Percentiles rank a stretch among this genome's conserved stretches.
phyloP scores from a whole-genome alignment of 2,888 invertebrate genomes.

The Andrena bucephala region DNA sequence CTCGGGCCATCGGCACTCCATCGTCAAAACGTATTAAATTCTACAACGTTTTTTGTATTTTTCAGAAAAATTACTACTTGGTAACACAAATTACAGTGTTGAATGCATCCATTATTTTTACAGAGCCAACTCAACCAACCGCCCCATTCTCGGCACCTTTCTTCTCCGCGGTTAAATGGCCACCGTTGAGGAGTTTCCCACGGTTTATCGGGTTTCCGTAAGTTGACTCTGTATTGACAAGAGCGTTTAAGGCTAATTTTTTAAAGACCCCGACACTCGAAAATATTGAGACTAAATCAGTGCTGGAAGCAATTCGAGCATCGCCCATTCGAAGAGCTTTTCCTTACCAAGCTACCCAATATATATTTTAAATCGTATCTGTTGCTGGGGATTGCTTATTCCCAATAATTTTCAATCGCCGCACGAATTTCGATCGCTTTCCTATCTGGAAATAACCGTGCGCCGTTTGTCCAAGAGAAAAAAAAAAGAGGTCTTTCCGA shows the following conservation, averaged over 20 bases:
- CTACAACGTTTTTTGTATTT: slow-evolving; percentile 25
- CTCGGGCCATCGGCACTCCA: slow-evolving; percentile 2
- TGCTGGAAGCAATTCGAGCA: neutral
- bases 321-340: neutral
- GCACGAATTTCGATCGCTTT: neutral
- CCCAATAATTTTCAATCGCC: slow-evolving; percentile 12
- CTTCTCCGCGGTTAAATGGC: slow-evolving; percentile 21
- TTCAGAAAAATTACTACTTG: neutral
- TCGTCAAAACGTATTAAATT: slow-evolving; percentile 31
- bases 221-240: neutral
- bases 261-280: slow-evolving; percentile 1
- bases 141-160: neutral
- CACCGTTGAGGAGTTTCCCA: neutral
- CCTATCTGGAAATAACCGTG: neutral
- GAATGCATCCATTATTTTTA: slow-evolving; percentile 1
- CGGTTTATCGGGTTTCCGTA: slow-evolving; percentile 17
- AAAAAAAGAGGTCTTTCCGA: neutral
- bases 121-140: neutral
- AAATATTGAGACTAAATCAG: neutral
- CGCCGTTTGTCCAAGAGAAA: neutral
- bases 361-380: too few relatives aligned
- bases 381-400: too few relatives aligned
- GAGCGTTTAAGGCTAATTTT: neutral
- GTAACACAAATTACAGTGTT: slow-evolving; percentile 25
- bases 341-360: neutral